These are phyloP conservation scores for Trichacis sp. DNA, from an alignment of 2,888 invertebrate species.

Conservation along the genomic window DNA sequence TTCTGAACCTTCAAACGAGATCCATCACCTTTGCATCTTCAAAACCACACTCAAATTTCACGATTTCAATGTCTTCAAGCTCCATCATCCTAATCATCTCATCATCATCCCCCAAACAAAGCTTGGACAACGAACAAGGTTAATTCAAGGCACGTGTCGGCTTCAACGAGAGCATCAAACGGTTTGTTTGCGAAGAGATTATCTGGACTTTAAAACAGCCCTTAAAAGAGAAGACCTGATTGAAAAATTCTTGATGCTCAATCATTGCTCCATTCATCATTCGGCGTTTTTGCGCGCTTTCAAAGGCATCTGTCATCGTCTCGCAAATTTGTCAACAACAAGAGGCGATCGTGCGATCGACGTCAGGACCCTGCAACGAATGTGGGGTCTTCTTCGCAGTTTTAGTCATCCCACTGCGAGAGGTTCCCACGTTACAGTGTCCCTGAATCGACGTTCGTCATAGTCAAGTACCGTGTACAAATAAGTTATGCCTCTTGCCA, in stretches of 20 bases:
- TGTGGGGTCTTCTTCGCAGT: conserved; percentile 35
- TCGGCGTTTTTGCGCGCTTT: conserved; percentile 41
- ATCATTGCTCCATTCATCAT: conserved; percentile 45
- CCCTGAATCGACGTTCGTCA: conserved; percentile 34
- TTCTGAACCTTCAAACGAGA: too few relatives aligned
- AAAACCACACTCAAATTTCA: too few relatives aligned
- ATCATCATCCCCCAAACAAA: not conserved
- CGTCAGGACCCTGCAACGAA: conserved; percentile 49
- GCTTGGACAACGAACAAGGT: conserved; percentile 1
- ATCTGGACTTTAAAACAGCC: conserved; percentile 40
- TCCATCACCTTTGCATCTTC: too few relatives aligned
- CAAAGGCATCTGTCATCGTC: conserved; percentile 63
- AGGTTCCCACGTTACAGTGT: conserved; percentile 62
- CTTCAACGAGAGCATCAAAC: conserved; percentile 8
- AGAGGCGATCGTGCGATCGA: conserved; percentile 61
- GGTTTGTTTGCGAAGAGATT: conserved; percentile 21
- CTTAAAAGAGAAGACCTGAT: conserved; percentile 34
- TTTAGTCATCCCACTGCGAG: conserved; percentile 40
- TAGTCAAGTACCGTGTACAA: conserved; percentile 20
- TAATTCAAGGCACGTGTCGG: conserved; percentile 15
- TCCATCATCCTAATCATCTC: not conserved
- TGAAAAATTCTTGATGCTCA: conserved; percentile 45
- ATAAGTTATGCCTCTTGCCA: conserved; percentile 39
- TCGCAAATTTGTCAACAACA: conserved; percentile 64
- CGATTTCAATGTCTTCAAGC: too few relatives aligned